A percentile compares a stretch with the other conserved stretches of the same genome.
Evolutionary conservation across 2,888 invertebrate species (phyloP).

Genomic region (Pachycephus smyrnensis): DNA sequence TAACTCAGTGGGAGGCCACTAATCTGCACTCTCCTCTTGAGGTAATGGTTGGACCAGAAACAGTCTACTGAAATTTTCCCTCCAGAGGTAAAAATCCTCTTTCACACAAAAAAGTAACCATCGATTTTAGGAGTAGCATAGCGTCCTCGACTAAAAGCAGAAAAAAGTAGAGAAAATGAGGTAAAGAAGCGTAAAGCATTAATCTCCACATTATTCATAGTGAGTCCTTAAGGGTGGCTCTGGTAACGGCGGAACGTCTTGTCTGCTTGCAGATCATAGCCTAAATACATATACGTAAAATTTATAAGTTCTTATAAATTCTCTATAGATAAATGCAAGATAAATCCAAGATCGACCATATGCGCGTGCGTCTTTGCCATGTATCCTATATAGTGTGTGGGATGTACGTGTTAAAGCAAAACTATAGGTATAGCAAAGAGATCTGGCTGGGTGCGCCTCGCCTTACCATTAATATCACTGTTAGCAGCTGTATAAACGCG

Average conservation of each 20-base stretch:
- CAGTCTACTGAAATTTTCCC: not conserved
- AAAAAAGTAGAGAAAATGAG: not conserved
- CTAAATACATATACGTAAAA: not conserved
- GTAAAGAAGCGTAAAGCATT: not conserved
- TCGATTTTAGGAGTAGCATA: not conserved
- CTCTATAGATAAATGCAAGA: too few relatives aligned
- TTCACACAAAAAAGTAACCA: not conserved
- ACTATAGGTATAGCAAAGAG: not conserved
- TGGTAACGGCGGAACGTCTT: not conserved
- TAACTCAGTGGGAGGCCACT: not conserved
- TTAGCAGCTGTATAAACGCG: conserved; percentile 22
- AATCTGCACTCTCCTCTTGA: not conserved
- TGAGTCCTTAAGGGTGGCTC: not conserved
- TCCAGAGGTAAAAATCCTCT: not conserved
- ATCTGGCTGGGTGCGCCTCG: conserved; percentile 2
- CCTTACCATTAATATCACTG: conserved; percentile 15
- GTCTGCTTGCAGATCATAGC: not conserved
- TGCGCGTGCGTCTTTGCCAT: not conserved
- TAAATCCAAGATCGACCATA: not conserved
- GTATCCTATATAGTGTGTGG: not conserved
- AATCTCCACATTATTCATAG: not conserved
- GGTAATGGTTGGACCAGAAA: not conserved
- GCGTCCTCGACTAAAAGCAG: not conserved
- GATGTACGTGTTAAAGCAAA: not conserved
- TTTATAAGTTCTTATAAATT: too few relatives aligned